Conservation (phyloP, 1,140 invertebrate genomes). For the Procambarus virginalis region DNA sequence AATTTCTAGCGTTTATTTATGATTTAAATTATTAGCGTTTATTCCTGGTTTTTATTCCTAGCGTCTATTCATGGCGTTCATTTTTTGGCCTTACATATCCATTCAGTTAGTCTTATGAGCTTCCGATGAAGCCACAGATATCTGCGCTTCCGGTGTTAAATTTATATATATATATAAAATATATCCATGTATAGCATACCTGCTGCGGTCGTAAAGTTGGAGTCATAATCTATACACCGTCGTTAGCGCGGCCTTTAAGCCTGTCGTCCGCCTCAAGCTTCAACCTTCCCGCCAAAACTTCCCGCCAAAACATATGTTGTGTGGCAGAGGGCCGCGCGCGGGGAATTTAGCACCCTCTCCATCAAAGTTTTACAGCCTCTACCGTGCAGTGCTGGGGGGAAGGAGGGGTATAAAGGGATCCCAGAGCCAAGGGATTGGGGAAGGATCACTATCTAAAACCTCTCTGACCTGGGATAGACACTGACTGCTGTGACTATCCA, state of each 20-base stretch:
- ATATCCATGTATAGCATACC: not conserved
- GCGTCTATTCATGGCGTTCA: too few relatives aligned
- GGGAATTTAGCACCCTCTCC: conserved; percentile 2
- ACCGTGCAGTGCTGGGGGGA: not conserved
- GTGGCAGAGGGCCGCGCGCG: not conserved
- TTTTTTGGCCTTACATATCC: too few relatives aligned
- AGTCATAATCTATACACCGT: not conserved
- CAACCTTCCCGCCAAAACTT: not conserved
- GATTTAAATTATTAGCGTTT: too few relatives aligned
- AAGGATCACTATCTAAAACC: not conserved
- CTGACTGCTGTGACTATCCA: not conserved
- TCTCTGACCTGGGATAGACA: not conserved
- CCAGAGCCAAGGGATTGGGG: not conserved
- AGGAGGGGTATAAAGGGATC: too few relatives aligned
- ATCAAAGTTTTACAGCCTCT: not conserved
- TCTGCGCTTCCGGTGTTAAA: not conserved
- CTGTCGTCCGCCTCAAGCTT: not conserved
- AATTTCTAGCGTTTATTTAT: too few relatives aligned
- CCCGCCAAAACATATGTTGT: not conserved
- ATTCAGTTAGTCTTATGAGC: not conserved
- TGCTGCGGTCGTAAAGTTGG: not conserved
- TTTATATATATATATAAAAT: too few relatives aligned
- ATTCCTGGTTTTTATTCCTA: too few relatives aligned
- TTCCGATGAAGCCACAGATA: not conserved
- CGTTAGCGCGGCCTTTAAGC: not conserved